Base-by-base conservation (phyloP, 2,113 vertebrate genomes). In the Paralichthys olivaceus region DNA sequence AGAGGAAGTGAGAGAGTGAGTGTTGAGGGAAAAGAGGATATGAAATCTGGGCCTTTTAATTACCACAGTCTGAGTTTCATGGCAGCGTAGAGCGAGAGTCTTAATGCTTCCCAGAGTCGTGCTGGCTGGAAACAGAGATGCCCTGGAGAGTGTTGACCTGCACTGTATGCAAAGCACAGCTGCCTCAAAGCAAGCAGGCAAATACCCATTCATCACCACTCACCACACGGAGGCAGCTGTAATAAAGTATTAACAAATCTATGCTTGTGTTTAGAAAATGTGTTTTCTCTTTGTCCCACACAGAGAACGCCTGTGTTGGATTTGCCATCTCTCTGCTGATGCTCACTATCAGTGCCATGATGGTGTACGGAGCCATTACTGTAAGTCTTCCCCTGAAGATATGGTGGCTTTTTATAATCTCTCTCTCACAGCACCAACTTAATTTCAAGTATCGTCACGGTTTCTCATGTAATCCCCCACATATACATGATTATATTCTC, bases 281-380 rank as follows among this genome's bases (percentile, higher is more conserved):
- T 53, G 2, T 67, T 26, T 25, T 78, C 28, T 79, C 57, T 74
- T 71, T 89, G 78, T 85, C 72, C 53, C 57, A 77, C 74, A 34
- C 90, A 99, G 98, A 98, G 93, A 98, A 98, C 54, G 97, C 97
- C 83, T 99, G 97, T 0, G 96, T 99, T 84, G 96, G 97, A 54
- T 98, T 99, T 87, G 97, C 97, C 67, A 96, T 99, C 89, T 98
- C 97, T 62, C 95, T 99, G 51, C 95, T 99, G 87, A 98, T 99
- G 97, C 97, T 99, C 93, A 97, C 97, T 23, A 98, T 99, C 94
- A 99, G 98, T 85, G 97, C 96, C 69, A 98, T 99, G 97, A 96
- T 99, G 97, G 97, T 99, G 23, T 99, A 99, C 0, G 98, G 98
- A 81, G 97, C 98, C 20, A 97, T 98, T 45, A 96, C 97, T 81